phyloP scores from a whole-genome alignment of 2,888 invertebrate genomes.

The Pheosia gnoma region DNA sequence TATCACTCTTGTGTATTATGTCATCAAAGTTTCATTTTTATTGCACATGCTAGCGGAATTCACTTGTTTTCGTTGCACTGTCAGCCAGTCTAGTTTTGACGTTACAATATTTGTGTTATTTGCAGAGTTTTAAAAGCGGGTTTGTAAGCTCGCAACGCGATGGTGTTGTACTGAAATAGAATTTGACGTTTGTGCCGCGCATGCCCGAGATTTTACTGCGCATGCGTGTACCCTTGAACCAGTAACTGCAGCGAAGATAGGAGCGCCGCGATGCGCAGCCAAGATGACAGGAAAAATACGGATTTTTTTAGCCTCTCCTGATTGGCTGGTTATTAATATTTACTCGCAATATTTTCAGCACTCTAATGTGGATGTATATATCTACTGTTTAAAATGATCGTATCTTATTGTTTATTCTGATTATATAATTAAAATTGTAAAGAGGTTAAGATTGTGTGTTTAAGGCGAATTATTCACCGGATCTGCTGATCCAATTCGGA shows the following conservation, averaged over 20 bases:
- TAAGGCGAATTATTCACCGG: no score
- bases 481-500: no score
- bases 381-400: no score
- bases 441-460: no score
- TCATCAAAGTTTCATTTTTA: conserved; percentile 18
- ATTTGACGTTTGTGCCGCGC: conserved; percentile 69
- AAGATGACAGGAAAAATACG: not conserved
- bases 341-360: no score
- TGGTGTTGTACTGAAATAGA: conserved; percentile 73
- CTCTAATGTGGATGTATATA: no score
- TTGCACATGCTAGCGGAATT: conserved; percentile 22
- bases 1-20: conserved; percentile 22
- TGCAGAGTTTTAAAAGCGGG: conserved; percentile 28
- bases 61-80: conserved; percentile 10
- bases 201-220: conserved; percentile 52
- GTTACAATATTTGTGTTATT: conserved; percentile 29
- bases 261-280: not conserved
- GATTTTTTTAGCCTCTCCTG: no score
- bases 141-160: conserved; percentile 43
- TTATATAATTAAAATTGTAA: no score
- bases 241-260: not conserved
- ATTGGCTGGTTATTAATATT: no score
- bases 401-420: no score
- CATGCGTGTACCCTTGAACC: conserved; percentile 53
- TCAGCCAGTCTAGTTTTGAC: conserved; percentile 21